phyloP scores from a whole-genome alignment of 2,888 invertebrate genomes.

The Epinotia brunnichana region DNA sequence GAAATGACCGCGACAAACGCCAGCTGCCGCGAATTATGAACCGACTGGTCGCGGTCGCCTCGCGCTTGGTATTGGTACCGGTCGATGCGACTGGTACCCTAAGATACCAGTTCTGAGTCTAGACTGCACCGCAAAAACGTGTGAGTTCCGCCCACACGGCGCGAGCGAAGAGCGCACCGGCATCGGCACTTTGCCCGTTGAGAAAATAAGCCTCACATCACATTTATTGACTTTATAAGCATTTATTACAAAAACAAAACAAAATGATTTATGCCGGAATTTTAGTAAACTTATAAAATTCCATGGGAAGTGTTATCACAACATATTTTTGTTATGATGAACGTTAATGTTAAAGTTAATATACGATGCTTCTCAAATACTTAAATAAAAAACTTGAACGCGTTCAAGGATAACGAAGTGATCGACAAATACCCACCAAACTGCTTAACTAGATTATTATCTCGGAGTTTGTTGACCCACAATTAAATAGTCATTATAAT shows the following conservation, averaged over 20 bases:
- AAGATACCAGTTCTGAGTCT: conserved; percentile 62
- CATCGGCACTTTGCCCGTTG: conserved; percentile 28
- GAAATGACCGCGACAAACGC: conserved; percentile 81
- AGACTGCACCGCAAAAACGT: conserved; percentile 66
- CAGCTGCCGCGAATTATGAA: conserved; percentile 78
- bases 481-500: conserved; percentile 70
- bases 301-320: conserved; percentile 10
- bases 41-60: conserved; percentile 58
- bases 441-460: conserved; percentile 49
- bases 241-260: conserved; percentile 4
- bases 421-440: conserved; percentile 46
- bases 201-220: conserved; percentile 21
- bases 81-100: conserved; percentile 14
- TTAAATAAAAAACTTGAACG: conserved; percentile 30
- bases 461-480: conserved; percentile 66
- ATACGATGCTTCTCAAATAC: conserved; percentile 2
- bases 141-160: conserved; percentile 70
- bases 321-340: conserved; percentile 1
- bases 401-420: conserved; percentile 38
- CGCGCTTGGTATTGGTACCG: conserved; percentile 52
- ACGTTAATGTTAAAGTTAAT: conserved; percentile 1
- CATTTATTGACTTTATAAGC: conserved; percentile 12
- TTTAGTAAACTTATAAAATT: not conserved
- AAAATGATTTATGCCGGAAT: conserved; percentile 13
- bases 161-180: conserved; percentile 33